Evolutionary conservation across 2,113 vertebrate genomes (phyloP), one percentile per base, ranked within the genome.

Genomic region (Charina bottae): DNA sequence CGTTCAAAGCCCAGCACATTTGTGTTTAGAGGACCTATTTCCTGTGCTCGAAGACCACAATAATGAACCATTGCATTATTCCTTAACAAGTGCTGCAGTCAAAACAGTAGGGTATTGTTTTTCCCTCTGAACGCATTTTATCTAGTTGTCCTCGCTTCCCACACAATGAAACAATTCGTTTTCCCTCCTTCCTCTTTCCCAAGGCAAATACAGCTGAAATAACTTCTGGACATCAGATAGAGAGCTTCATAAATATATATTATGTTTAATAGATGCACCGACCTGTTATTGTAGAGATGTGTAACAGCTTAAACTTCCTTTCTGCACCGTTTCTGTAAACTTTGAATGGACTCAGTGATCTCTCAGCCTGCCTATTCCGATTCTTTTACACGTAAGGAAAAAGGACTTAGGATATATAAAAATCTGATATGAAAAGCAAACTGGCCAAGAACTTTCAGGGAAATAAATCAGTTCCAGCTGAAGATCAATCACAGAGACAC

Each of bases 101-200:
- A 92, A 92, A n/a, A 94, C 55, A 85, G 90, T 21, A 68, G 5
- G 13, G 8, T 90, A 89, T 95, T 97, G 96, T 97, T 90, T 94
- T 85, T 28, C 89, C 94, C n/a, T 64, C 88, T 86, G 93, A 89
- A 85, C 64, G 33, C 90, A 88, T 86, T 92, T 95, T 95, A 94
- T 93, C 93, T 93, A 90, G 95, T 68, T 49, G 11, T 90, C 86
- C 88, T 56, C 85, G 59, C 94, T 13, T 0, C 12, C 0, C 89
- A 93, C 87, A 13, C 88, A 91, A 95, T 92, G 94, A 95, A 94
- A 90, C 53, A 59, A 24, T 93, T 56, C 91, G 55, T 91, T 91
- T 88, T 8, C 7, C 8, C 83, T 56, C 90, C 46, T 54, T 7
- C 11, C 6, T 54, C 37, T 90, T 91, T 46, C 37, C 2, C n/a